Evolutionary conservation across 2,113 vertebrate species (phyloP).

Genomic region (Chlorocebus sabaeus): DNA sequence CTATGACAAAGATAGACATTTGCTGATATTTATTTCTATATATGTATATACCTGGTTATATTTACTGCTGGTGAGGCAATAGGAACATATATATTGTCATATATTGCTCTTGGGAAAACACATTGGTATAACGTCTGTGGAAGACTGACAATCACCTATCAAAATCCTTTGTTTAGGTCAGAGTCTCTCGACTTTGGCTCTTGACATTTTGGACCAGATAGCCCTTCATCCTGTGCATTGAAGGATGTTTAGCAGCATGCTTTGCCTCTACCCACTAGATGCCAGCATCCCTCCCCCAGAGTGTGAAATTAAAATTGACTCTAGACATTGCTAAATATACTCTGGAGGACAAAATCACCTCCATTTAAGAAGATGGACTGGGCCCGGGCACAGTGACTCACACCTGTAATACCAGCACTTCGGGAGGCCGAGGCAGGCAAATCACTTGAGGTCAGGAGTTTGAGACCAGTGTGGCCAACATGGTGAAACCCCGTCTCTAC

Average conservation of each 20-base stretch:
- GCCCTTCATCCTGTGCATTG: not conserved
- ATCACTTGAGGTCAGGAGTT: too few species aligned
- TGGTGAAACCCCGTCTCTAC: too few species aligned
- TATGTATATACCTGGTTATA: not conserved
- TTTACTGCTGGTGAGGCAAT: not conserved
- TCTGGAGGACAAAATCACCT: not conserved
- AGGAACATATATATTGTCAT: not conserved
- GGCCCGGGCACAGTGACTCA: not conserved
- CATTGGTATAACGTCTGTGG: not conserved
- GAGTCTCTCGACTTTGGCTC: not conserved
- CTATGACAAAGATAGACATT: not conserved
- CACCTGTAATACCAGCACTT: too few species aligned
- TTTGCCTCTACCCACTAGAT: not conserved
- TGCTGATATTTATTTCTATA: not conserved
- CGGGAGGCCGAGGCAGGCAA: accelerated
- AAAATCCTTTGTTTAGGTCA: not conserved
- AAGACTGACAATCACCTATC: not conserved
- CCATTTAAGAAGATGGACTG: not conserved
- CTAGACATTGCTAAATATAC: not conserved
- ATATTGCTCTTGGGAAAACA: not conserved
- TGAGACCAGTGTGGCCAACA: too few species aligned
- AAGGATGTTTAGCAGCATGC: not conserved
- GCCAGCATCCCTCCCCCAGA: not conserved
- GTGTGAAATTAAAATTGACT: not conserved
- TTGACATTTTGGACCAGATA: not conserved